phyloP scores from a whole-genome alignment of 2,888 invertebrate species.

The Didymodactylos carnosus region DNA sequence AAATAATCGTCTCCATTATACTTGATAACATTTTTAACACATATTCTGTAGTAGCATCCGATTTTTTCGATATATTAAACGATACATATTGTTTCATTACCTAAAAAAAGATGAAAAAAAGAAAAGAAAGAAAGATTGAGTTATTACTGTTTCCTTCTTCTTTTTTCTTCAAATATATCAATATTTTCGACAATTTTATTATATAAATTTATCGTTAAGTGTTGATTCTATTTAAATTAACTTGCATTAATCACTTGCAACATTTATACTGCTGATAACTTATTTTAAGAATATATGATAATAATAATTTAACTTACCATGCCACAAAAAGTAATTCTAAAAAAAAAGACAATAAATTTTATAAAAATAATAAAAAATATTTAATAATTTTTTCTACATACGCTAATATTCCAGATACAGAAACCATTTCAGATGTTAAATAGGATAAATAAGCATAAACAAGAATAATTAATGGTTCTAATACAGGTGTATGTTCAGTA shows the following conservation, averaged over 20 bases:
- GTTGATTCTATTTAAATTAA: too few species aligned
- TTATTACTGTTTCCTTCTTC: too few species aligned
- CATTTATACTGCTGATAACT: too few species aligned
- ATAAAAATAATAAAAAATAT: not conserved
- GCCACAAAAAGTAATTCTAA: slow-evolving; percentile 4
- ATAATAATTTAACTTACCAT: too few species aligned
- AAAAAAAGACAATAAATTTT: not conserved
- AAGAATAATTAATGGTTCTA: slow-evolving; percentile 92
- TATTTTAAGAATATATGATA: too few species aligned
- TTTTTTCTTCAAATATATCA: too few species aligned
- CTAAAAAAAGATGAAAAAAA: too few species aligned
- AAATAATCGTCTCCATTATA: slow-evolving; percentile 90
- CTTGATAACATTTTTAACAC: slow-evolving; percentile 96
- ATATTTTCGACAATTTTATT: too few species aligned
- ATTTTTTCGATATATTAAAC: slow-evolving; percentile 85
- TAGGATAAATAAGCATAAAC: slow-evolving; percentile 93
- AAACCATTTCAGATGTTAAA: slow-evolving; percentile 88
- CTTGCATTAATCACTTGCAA: too few species aligned
- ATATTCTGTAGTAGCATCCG: slow-evolving; percentile 89
- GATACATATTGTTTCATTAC: slow-evolving; percentile 71
- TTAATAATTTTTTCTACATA: too few species aligned
- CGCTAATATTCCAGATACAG: slow-evolving; percentile 87
- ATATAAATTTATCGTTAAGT: too few species aligned
- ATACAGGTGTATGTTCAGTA: slow-evolving; percentile 80
- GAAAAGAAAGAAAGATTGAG: too few species aligned